Evolutionary conservation across 2,888 invertebrate species (phyloP), one percentile per base, ranked within the genome.

Genomic region (Bellardia bayeri): DNA sequence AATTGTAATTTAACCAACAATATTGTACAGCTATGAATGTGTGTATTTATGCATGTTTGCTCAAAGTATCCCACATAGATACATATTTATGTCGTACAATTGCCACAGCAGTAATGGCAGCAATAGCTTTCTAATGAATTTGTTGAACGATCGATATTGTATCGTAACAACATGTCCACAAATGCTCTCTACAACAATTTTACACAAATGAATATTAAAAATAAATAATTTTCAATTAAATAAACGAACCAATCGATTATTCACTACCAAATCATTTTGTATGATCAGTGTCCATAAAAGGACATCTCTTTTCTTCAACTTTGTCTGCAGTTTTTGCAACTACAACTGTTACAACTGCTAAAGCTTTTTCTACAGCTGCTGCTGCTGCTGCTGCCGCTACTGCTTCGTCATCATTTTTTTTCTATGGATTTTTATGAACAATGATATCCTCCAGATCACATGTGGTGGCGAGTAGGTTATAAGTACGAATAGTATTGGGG

Each of bases 211-310:
- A 85, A 87, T 87, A 87, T 87, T 85, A 85, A 87, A 87, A 85
- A 87, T 87, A 85, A 85, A 87, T 87, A 87, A 87, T 85, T 87
- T 87, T 85, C 85, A 85, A 87, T 87, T 87, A 85, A 85, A 82
- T 74, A 79, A 85, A 87, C 82, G 56, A 79, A 78, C 71, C 72
- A 85, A 87, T 82, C 87, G 87, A 85, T 87, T 87, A 87, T 87
- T 82, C 75, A 85, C 69, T 75, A 79, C 87, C 85, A 85, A 85
- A 87, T 87, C 87, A 87, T 85, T 87, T 87, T 82, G 85, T 87
- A 74, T 85, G 87, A 87, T 87, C 87, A 82, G 64, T 75, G 68
- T 33, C 87, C 85, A 87, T 85, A 87, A 87, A 87, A 87, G 87
- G 87, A 87, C 87, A 87, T 87, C 71, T 82, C 37, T 82, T 71